Percentiles rank a stretch among this genome's conserved stretches.
These are phyloP conservation scores for Cheilosia soror DNA, from an alignment of 2,888 invertebrate genomes.

Conservation along the genomic window DNA sequence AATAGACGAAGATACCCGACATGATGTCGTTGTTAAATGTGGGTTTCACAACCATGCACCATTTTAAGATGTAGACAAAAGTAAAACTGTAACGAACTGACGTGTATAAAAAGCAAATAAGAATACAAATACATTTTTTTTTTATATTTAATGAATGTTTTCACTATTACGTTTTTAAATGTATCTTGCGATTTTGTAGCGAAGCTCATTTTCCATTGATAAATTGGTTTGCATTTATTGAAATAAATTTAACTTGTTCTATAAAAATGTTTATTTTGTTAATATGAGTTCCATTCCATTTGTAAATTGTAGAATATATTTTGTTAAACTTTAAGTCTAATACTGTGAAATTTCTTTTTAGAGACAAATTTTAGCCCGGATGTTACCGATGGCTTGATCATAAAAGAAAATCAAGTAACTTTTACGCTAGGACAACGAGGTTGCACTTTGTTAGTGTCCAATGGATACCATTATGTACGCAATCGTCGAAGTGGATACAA, in stretches of 20 bases:
- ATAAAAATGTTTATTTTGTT: slow-evolving; percentile 12
- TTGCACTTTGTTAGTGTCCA: slow-evolving; percentile 81
- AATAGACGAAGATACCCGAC: slow-evolving; percentile 80
- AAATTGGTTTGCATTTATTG: slow-evolving; percentile 42
- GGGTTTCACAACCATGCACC: slow-evolving; percentile 83
- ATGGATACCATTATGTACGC: slow-evolving; percentile 82
- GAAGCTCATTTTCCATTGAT: slow-evolving; percentile 6
- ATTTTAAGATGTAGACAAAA: slow-evolving; percentile 77
- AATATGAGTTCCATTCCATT: slow-evolving; percentile 4
- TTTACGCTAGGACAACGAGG: slow-evolving; percentile 82
- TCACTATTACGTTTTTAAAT: neutral
- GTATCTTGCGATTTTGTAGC: slow-evolving; percentile 36
- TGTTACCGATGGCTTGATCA: slow-evolving; percentile 60
- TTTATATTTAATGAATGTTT: neutral
- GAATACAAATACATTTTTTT: slow-evolving; percentile 32
- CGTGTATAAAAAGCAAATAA: slow-evolving; percentile 13
- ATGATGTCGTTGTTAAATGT: slow-evolving; percentile 83
- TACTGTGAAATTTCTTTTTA: slow-evolving; percentile 52
- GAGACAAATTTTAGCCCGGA: slow-evolving; percentile 53
- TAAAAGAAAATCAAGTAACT: slow-evolving; percentile 78
- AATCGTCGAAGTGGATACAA: slow-evolving; percentile 82
- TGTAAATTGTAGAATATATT: slow-evolving; percentile 3
- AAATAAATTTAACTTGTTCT: slow-evolving; percentile 44
- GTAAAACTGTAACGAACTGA: slow-evolving; percentile 15
- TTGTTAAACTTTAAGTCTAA: slow-evolving; percentile 31